Evolutionary conservation across 2,888 invertebrate genomes (phyloP).

Genomic region (Drosophila histrio): DNA sequence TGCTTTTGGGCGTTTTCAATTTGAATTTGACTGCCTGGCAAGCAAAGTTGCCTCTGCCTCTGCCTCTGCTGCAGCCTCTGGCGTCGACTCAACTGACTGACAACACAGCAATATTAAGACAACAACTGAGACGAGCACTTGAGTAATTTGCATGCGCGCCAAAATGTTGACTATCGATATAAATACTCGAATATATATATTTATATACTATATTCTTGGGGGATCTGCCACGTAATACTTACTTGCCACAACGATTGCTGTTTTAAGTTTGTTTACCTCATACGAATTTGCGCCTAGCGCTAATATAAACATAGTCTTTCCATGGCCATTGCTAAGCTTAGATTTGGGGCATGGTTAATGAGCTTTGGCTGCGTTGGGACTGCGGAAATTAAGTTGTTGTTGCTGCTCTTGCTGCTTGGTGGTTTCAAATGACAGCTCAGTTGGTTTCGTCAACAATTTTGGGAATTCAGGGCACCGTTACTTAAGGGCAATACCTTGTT

Average conservation of each 20-base stretch:
- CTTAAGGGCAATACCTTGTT: conserved; percentile 21
- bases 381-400: conserved; percentile 8
- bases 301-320: conserved; percentile 33
- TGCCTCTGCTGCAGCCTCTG: conserved; percentile 22
- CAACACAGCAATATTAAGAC: conserved; percentile 29
- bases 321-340: conserved; percentile 18
- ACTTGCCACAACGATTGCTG: conserved; percentile 5
- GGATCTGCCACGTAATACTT: neutral
- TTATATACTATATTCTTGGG: conserved; percentile 2
- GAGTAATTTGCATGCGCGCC: conserved; percentile 30
- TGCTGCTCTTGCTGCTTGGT: neutral
- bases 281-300: conserved; percentile 29
- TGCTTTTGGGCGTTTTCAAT: conserved; percentile 45
- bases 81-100: conserved; percentile 34
- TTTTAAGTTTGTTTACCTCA: conserved; percentile 54
- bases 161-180: conserved; percentile 21
- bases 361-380: conserved; percentile 34
- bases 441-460: conserved; percentile 12
- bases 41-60: neutral
- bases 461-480: conserved; percentile 19
- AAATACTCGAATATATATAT: neutral
- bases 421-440: conserved; percentile 32
- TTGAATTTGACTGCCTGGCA: conserved; percentile 55
- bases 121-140: conserved; percentile 23
- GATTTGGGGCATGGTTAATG: conserved; percentile 51